A percentile compares a stretch with the other conserved stretches of the same genome.
phyloP scores from a whole-genome alignment of 2,888 invertebrate species.

The Spicauda simplicius region DNA sequence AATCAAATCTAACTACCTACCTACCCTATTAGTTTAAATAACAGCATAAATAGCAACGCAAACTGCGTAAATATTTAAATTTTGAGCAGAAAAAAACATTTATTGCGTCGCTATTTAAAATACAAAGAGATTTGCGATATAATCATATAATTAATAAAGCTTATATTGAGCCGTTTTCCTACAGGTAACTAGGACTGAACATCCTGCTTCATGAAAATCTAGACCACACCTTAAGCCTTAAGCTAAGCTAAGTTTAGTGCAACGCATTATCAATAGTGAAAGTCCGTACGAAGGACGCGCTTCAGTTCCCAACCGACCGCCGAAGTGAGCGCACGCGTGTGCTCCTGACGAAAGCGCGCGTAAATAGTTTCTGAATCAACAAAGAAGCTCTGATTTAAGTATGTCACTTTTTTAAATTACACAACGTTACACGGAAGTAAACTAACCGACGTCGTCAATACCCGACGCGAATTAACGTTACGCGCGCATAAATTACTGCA shows the following conservation, averaged over 20 bases:
- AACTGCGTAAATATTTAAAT: too few species aligned
- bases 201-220: conserved; percentile 40
- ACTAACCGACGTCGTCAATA: conserved; percentile 23
- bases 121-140: too few species aligned
- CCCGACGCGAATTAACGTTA: conserved; percentile 54
- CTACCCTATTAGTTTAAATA: too few species aligned
- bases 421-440: conserved; percentile 22
- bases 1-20: too few species aligned
- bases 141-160: too few species aligned
- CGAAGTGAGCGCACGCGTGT: conserved; percentile 15
- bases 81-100: too few species aligned
- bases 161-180: background rate
- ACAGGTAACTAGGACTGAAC: conserved; percentile 5
- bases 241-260: conserved; percentile 37
- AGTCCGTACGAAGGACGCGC: conserved; percentile 71
- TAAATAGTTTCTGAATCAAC: conserved; percentile 40
- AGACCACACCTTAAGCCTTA: conserved; percentile 42
- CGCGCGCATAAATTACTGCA: conserved; percentile 49
- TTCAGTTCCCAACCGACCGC: conserved; percentile 28
- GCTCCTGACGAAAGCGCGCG: conserved; percentile 47
- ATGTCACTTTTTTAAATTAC: conserved; percentile 57
- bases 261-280: conserved; percentile 65
- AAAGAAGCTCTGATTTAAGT: conserved; percentile 67
- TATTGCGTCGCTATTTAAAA: too few species aligned
- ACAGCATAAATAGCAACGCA: too few species aligned